Evolutionary conservation across 2,113 vertebrate species (phyloP).

Genomic region (Pitta sordida): DNA sequence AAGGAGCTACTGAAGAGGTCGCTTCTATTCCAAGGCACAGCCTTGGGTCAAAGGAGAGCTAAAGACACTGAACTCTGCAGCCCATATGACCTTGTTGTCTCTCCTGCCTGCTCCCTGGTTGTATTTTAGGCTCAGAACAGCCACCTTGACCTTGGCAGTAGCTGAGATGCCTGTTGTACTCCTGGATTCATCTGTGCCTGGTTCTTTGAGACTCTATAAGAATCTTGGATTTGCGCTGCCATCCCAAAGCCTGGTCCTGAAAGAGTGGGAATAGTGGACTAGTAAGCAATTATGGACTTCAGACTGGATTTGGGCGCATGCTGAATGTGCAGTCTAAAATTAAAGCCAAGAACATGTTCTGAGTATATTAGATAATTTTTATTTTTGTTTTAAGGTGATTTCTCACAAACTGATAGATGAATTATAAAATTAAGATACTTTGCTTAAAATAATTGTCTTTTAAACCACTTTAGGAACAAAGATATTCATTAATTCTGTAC

Average conservation of each 20-base stretch:
- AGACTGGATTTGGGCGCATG: neutral
- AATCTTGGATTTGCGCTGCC: neutral
- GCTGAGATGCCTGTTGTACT: neutral
- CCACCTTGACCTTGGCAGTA: neutral
- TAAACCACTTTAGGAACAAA: neutral
- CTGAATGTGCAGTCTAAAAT: neutral
- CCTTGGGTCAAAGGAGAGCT: neutral
- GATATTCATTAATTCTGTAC: neutral
- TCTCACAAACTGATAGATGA: neutral
- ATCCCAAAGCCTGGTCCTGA: neutral
- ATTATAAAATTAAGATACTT: neutral
- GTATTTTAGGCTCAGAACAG: neutral
- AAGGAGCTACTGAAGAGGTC: neutral
- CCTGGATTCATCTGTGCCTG: neutral
- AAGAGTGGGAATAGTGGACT: neutral
- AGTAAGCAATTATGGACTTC: neutral
- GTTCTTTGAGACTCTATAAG: neutral
- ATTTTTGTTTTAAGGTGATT: neutral
- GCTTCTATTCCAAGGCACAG: neutral
- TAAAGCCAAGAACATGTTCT: neutral
- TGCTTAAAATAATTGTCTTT: neutral
- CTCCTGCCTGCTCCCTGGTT: neutral
- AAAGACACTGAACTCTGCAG: neutral
- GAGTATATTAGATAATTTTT: neutral
- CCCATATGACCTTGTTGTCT: accelerated